Conservation (phyloP, 2,113 vertebrate species). For the Mustelus asterias region DNA sequence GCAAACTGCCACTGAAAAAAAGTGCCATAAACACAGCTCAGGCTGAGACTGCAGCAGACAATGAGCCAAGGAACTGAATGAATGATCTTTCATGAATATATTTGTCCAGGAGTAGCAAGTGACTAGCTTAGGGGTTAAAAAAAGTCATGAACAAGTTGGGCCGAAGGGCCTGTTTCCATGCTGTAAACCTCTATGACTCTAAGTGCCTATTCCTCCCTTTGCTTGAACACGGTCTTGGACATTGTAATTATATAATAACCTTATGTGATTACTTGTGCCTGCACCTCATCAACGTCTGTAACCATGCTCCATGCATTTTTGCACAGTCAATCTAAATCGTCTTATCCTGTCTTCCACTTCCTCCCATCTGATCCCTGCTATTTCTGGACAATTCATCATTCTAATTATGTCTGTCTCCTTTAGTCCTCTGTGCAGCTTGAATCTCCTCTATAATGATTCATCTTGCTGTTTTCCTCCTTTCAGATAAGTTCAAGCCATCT, state of each 20-base stretch:
- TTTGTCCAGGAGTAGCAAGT: background rate
- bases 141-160: too few relatives aligned
- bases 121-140: too few relatives aligned
- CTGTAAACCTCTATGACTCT: too few relatives aligned
- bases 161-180: too few relatives aligned
- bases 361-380: background rate
- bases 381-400: background rate
- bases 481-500: background rate
- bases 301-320: background rate
- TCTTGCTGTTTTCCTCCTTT: background rate
- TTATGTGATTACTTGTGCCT: background rate
- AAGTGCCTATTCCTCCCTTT: background rate
- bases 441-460: background rate
- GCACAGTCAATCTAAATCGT: background rate
- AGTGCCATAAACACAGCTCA: background rate
- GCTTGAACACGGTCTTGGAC: background rate
- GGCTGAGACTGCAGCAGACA: background rate
- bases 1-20: background rate
- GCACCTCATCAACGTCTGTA: background rate
- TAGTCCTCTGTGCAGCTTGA: background rate
- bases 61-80: background rate
- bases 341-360: background rate
- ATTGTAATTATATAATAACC: background rate
- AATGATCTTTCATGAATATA: background rate
- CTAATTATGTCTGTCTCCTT: background rate